Conservation (phyloP, 2,888 invertebrate genomes). For the Ochropleura leucogaster region DNA sequence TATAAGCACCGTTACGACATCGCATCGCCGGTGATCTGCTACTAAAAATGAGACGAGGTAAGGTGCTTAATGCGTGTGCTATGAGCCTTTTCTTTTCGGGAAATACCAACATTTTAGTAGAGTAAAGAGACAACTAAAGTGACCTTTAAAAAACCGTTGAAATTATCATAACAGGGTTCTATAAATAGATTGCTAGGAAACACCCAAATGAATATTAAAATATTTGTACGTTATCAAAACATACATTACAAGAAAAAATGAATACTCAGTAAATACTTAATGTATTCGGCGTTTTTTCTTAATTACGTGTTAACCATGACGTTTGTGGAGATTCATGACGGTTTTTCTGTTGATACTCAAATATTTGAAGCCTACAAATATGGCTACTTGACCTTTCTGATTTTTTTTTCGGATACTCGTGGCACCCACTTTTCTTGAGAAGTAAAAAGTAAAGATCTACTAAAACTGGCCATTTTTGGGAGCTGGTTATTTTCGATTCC, state of each 20-base stretch:
- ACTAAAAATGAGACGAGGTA: background rate
- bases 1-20: constrained; percentile 6
- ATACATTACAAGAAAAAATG: background rate
- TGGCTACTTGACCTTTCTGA: background rate
- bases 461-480: background rate
- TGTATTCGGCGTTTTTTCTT: background rate
- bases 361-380: constrained; percentile 10
- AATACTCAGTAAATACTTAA: background rate
- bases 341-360: constrained; percentile 22
- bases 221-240: constrained; percentile 30
- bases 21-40: background rate
- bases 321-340: constrained; percentile 10
- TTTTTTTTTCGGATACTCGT: background rate
- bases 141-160: background rate
- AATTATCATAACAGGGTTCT: constrained; percentile 1
- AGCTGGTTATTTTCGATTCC: background rate
- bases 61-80: background rate
- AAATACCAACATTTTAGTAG: background rate
- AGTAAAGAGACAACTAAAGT: background rate
- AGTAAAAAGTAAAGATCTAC: background rate
- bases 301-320: constrained; percentile 24
- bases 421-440: background rate
- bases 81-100: background rate
- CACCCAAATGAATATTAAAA: constrained; percentile 17
- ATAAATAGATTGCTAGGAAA: constrained; percentile 14